phyloP scores from a whole-genome alignment of 2,888 invertebrate genomes.

The Phlogophora meticulosa region DNA sequence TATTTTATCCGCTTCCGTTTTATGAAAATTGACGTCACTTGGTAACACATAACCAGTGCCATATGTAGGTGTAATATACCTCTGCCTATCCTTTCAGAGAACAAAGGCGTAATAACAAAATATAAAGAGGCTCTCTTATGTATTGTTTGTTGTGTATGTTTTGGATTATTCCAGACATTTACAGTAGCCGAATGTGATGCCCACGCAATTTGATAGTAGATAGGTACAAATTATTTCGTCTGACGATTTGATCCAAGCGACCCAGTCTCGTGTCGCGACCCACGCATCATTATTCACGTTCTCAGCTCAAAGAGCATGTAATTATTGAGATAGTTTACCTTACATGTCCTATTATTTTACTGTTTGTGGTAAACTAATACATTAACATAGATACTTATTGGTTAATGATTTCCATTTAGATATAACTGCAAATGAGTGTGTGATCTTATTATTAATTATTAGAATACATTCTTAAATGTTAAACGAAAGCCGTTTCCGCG shows the following conservation, averaged over 20 bases:
- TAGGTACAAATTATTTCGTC: slow-evolving; percentile 23
- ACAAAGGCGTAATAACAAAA: not conserved
- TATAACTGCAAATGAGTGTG: not conserved
- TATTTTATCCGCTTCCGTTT: too few species aligned
- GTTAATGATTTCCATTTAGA: not conserved
- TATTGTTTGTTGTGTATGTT: not conserved
- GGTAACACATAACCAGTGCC: too few species aligned
- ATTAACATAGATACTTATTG: not conserved
- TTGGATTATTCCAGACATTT: slow-evolving; percentile 11
- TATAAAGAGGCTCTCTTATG: not conserved
- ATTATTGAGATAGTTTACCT: slow-evolving; percentile 11
- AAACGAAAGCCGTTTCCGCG: not conserved
- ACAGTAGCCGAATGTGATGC: not conserved
- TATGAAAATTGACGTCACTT: too few species aligned
- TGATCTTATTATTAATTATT: not conserved
- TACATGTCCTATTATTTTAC: not conserved
- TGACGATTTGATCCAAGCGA: slow-evolving; percentile 14
- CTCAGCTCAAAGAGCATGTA: slow-evolving; percentile 10
- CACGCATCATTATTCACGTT: slow-evolving; percentile 9
- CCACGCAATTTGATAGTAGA: slow-evolving; percentile 22
- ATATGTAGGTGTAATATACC: too few species aligned
- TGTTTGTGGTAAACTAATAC: not conserved
- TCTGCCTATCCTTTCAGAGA: not conserved
- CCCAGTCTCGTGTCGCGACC: slow-evolving; percentile 4
- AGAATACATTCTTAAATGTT: not conserved